These are phyloP conservation scores for Styela clava DNA, from an alignment of 23 tunicate species.

Conservation along the genomic window DNA sequence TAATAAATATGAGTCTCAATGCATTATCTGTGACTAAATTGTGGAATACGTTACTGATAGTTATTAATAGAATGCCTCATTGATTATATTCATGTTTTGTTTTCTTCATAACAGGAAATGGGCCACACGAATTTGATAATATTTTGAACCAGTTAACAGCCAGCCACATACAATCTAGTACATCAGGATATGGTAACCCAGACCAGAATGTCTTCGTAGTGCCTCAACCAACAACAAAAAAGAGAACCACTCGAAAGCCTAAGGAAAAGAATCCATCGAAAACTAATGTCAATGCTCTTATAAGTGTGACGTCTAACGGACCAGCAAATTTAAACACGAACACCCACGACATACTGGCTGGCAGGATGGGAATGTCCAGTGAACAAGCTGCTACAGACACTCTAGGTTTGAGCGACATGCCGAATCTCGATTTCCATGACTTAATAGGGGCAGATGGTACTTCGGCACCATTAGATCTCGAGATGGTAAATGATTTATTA, in stretches of 20 bases:
- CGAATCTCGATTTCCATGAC: conserved; percentile 7
- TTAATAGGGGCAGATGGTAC: conserved; percentile 25
- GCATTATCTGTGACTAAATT: too few relatives aligned
- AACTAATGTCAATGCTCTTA: background rate
- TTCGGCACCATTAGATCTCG: conserved; percentile 5
- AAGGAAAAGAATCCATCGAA: conserved; percentile 60
- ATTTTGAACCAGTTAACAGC: conserved; percentile 28
- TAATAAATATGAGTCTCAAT: too few relatives aligned
- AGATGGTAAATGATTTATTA: conserved; percentile 49
- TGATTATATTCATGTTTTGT: background rate
- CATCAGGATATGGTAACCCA: background rate
- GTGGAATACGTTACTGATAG: too few relatives aligned
- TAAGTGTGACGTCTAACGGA: conserved; percentile 6
- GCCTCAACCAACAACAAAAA: conserved; percentile 34
- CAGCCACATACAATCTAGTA: conserved; percentile 10
- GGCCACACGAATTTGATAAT: conserved; percentile 26
- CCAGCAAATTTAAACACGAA: conserved; percentile 3
- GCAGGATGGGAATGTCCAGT: background rate
- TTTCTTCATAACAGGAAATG: conserved; percentile 21
- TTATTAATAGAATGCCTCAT: background rate
- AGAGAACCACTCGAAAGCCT: conserved; percentile 33
- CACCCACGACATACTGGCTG: background rate
- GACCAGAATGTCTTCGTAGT: conserved; percentile 21
- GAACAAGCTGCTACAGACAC: conserved; percentile 1
- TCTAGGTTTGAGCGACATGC: conserved; percentile 23